These are phyloP conservation scores for Lerista edwardsae DNA, from an alignment of 2,797 vertebrate genomes.

Conservation along the genomic window DNA sequence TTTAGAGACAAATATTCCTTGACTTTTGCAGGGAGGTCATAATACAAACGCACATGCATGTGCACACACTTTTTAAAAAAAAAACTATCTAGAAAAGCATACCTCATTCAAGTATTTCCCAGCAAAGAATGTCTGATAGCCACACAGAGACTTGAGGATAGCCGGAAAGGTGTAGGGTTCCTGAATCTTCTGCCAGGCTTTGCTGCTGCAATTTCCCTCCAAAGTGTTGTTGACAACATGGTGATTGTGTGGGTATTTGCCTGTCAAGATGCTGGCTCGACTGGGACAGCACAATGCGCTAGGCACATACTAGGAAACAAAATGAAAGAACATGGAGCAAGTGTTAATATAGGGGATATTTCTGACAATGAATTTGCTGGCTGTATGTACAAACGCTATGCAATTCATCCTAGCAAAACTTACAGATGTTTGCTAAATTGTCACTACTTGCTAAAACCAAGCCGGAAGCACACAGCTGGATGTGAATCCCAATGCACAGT, in stretches of 20 bases:
- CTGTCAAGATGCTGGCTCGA: slow-evolving; percentile 94
- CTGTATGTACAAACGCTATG: not conserved
- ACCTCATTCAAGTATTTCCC: slow-evolving; percentile 98
- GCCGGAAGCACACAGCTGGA: not conserved
- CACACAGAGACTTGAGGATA: slow-evolving; percentile 80
- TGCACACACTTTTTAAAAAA: not conserved
- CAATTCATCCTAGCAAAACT: not conserved
- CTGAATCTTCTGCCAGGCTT: slow-evolving; percentile 93
- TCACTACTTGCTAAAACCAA: not conserved
- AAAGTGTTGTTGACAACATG: slow-evolving; percentile 96
- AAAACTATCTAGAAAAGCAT: slow-evolving; percentile 14
- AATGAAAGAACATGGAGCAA: not conserved
- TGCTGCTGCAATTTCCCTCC: slow-evolving; percentile 97
- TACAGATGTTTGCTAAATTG: not conserved
- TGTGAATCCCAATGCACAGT: not conserved
- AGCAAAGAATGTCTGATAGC: slow-evolving; percentile 97
- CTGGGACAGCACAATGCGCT: slow-evolving; percentile 97
- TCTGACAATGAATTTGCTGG: not conserved
- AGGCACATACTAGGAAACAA: slow-evolving; percentile 86
- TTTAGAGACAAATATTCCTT: not conserved
- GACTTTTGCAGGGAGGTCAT: not conserved
- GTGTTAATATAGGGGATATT: not conserved
- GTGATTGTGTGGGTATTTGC: slow-evolving; percentile 97
- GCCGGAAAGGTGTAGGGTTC: slow-evolving; percentile 89
- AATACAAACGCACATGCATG: not conserved